Conservation (phyloP, 2,888 invertebrate genomes). For the Parascotia fuliginaria region DNA sequence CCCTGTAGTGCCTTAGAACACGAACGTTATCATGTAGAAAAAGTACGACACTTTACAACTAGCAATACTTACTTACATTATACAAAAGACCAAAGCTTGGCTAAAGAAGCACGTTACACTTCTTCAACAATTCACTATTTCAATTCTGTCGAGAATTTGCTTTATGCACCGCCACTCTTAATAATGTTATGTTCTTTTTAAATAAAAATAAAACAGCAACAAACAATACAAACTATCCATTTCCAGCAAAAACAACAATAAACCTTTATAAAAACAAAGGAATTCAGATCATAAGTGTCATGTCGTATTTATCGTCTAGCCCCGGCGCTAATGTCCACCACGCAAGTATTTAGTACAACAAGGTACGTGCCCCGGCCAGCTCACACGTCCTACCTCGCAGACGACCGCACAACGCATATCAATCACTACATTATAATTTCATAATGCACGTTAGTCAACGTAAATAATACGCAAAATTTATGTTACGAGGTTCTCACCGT, state of each 20-base stretch:
- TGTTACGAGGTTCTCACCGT: constrained; percentile 85
- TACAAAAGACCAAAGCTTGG: no score
- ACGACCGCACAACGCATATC: constrained; percentile 66
- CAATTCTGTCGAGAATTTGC: no score
- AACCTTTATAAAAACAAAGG: neutral
- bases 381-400: constrained; percentile 69
- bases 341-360: constrained; percentile 49
- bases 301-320: constrained; percentile 32
- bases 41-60: no score
- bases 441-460: constrained; percentile 82
- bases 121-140: no score
- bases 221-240: neutral
- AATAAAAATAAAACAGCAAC: no score
- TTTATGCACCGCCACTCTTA: no score
- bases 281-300: constrained; percentile 16
- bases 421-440: constrained; percentile 82
- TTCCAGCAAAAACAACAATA: neutral
- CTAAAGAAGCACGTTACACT: no score
- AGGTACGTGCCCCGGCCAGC: constrained; percentile 41
- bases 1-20: no score
- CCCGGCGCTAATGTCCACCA: constrained; percentile 37
- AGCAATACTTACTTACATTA: no score
- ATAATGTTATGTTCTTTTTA: no score
- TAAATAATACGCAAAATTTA: constrained; percentile 86
- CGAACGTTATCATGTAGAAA: no score